phyloP scores from a whole-genome alignment of 1,140 invertebrate species.

The Trachymyrmex septentrionalis region DNA sequence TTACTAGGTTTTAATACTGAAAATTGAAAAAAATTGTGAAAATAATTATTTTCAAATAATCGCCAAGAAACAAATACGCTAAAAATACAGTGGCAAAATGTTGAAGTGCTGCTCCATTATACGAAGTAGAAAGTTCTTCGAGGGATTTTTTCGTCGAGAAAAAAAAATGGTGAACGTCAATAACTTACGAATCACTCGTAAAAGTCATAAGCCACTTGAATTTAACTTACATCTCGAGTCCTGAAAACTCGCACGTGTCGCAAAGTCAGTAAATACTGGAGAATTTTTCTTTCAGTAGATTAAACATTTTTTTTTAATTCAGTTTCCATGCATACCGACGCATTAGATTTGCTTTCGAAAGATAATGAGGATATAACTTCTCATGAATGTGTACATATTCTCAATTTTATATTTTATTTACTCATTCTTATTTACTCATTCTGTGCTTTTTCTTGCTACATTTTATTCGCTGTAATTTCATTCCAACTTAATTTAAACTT shows the following conservation, averaged over 20 bases:
- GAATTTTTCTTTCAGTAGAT: not conserved
- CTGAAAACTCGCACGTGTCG: slow-evolving; percentile 2
- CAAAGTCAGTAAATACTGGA: slow-evolving; percentile 11
- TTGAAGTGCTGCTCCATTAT: slow-evolving; percentile 16
- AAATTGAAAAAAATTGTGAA: not conserved
- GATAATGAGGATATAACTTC: not conserved
- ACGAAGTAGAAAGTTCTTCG: slow-evolving; percentile 1
- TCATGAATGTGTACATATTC: not conserved
- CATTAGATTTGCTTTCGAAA: slow-evolving; percentile 13
- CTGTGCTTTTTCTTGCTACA: not conserved
- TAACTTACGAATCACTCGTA: slow-evolving; percentile 27
- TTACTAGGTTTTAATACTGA: not conserved
- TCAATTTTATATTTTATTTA: slow-evolving; percentile 7
- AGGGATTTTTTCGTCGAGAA: not conserved
- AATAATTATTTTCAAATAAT: slow-evolving; percentile 4
- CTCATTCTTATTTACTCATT: slow-evolving; percentile 5
- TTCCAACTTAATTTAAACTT: not conserved
- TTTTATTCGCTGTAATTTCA: not conserved
- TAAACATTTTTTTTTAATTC: not conserved
- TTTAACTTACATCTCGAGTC: slow-evolving; percentile 39
- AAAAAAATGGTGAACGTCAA: slow-evolving; percentile 15
- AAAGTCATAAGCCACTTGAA: slow-evolving; percentile 41
- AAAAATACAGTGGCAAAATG: not conserved
- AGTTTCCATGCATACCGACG: not conserved
- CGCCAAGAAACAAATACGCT: not conserved